phyloP scores from a whole-genome alignment of 2,888 invertebrate genomes.

The Hydrotaea cyrtoneurina region DNA sequence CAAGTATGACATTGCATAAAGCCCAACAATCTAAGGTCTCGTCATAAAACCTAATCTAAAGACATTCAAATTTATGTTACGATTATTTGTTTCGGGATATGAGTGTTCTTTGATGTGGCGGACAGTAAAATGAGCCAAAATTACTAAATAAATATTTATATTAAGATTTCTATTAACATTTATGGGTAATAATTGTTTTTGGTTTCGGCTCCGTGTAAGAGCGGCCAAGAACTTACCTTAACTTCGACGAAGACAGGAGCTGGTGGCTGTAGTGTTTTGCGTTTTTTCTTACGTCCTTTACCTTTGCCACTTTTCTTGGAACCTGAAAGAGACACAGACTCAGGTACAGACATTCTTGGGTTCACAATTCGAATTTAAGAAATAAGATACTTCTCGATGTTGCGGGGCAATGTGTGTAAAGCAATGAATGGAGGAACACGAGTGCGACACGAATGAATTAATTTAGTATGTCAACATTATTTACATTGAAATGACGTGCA shows the following conservation, averaged over 20 bases:
- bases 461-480: conserved; percentile 43
- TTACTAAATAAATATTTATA: conserved; percentile 22
- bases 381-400: background rate
- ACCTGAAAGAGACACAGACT: conserved; percentile 31
- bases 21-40: background rate
- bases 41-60: background rate
- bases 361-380: background rate
- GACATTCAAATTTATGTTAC: conserved; percentile 11
- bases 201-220: background rate
- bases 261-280: conserved; percentile 76
- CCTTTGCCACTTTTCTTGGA: conserved; percentile 75
- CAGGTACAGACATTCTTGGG: background rate
- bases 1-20: background rate
- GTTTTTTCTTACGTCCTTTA: conserved; percentile 68
- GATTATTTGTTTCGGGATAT: background rate
- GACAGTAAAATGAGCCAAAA: background rate
- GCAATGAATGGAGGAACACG: conserved; percentile 1
- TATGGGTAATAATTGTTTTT: background rate
- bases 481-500: conserved; percentile 49
- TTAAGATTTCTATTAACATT: background rate
- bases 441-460: conserved; percentile 45
- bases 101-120: background rate
- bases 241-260: conserved; percentile 78
- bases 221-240: conserved; percentile 73
- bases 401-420: background rate